Conservation (phyloP, 2,113 vertebrate species). For the Orientallactaga bullata region DNA sequence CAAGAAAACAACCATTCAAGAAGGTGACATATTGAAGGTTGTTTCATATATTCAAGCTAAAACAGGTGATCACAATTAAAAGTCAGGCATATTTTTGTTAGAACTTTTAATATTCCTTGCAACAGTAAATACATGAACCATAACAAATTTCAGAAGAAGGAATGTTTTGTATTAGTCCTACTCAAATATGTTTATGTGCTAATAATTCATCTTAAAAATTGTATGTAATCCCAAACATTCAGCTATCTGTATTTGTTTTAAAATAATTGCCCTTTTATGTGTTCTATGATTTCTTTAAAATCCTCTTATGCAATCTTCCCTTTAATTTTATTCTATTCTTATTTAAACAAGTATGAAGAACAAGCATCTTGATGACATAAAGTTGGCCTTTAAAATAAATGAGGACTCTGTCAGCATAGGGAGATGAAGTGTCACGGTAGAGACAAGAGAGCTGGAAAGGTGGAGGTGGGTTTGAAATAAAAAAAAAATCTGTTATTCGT, state of each 20-base stretch:
- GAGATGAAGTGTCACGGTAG: neutral
- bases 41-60: constrained; percentile 41
- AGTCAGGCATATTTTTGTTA: constrained; percentile 27
- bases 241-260: neutral
- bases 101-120: constrained; percentile 51
- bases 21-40: constrained; percentile 51
- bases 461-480: neutral
- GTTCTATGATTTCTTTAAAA: neutral
- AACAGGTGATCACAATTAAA: constrained; percentile 60
- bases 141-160: constrained; percentile 3
- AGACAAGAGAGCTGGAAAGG: neutral
- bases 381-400: neutral
- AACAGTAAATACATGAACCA: constrained; percentile 57
- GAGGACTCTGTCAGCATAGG: neutral
- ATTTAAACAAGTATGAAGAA: neutral
- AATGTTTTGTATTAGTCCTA: neutral
- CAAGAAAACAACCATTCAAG: constrained; percentile 20
- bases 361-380: neutral
- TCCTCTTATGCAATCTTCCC: neutral
- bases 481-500: neutral
- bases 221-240: neutral
- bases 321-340: neutral
- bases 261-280: neutral
- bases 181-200: neutral
- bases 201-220: neutral